Conservation (phyloP, 2,113 vertebrate species). For the Antechinus flavipes region DNA sequence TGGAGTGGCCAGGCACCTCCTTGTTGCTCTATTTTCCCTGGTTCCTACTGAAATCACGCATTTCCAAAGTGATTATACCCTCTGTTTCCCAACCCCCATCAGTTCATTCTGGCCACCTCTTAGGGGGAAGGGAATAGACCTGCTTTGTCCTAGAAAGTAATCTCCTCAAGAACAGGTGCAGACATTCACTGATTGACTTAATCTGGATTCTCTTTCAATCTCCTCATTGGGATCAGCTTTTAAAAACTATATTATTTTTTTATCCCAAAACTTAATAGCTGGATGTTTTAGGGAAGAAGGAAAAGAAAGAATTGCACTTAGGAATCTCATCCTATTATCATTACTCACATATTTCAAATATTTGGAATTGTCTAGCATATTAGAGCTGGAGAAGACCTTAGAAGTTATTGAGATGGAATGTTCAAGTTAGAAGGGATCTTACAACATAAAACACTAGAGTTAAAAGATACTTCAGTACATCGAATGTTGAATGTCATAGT, state of each 20-base stretch:
- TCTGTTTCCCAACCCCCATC: neutral
- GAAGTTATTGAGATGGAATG: neutral
- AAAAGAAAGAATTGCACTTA: neutral
- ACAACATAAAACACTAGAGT: neutral
- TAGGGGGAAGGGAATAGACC: constrained; percentile 65
- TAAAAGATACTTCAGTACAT: neutral
- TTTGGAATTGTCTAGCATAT: neutral
- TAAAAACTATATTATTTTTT: neutral
- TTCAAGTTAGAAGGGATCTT: neutral
- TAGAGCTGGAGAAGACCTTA: neutral
- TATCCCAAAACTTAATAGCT: constrained; percentile 68
- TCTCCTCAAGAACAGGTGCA: constrained; percentile 74
- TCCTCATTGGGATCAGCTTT: constrained; percentile 68
- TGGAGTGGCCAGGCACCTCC: neutral
- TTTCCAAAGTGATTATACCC: neutral
- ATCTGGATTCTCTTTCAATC: constrained; percentile 81
- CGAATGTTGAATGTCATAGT: neutral
- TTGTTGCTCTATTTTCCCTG: neutral
- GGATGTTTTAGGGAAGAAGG: constrained; percentile 43
- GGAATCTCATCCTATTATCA: neutral
- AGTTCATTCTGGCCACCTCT: neutral
- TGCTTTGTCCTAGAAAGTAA: constrained; percentile 72
- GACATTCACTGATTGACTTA: constrained; percentile 79
- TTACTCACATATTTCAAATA: neutral
- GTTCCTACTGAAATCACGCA: neutral